Percentiles rank a stretch among this genome's conserved stretches.
Evolutionary conservation across 2,113 vertebrate species (phyloP).

Genomic region (Raphicerus campestris): DNA sequence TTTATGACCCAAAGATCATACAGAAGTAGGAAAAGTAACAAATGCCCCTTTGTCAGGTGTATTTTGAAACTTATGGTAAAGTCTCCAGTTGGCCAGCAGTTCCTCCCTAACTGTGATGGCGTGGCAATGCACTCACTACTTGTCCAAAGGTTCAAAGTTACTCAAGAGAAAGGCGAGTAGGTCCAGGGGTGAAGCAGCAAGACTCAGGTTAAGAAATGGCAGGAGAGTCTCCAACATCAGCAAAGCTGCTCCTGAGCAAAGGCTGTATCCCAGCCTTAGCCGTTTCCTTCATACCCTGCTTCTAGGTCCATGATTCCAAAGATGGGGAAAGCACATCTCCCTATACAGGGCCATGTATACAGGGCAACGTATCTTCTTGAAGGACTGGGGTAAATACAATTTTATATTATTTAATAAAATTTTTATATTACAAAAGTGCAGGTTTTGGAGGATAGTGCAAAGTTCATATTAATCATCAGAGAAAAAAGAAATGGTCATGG

Average conservation of each 20-base stretch:
- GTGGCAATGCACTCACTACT: background rate
- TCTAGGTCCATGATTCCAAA: background rate
- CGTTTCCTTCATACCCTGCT: background rate
- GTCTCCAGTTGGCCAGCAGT: background rate
- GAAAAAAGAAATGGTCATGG: background rate
- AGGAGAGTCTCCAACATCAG: background rate
- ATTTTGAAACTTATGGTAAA: background rate
- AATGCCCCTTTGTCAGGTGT: background rate
- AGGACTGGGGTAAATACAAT: background rate
- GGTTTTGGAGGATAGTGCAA: background rate
- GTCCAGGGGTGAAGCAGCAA: background rate
- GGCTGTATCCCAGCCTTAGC: background rate
- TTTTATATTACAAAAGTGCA: background rate
- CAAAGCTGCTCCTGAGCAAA: background rate
- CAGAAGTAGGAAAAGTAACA: background rate
- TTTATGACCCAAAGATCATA: background rate
- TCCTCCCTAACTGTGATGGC: background rate
- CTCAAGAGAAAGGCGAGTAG: background rate
- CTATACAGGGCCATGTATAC: too few relatives aligned
- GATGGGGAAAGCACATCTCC: background rate
- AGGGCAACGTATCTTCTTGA: background rate
- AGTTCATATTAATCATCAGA: background rate
- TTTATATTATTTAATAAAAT: background rate
- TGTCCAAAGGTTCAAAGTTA: background rate
- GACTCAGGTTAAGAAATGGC: background rate